Conservation (phyloP, 2,113 vertebrate genomes). For the Amblyopsis rosae region DNA sequence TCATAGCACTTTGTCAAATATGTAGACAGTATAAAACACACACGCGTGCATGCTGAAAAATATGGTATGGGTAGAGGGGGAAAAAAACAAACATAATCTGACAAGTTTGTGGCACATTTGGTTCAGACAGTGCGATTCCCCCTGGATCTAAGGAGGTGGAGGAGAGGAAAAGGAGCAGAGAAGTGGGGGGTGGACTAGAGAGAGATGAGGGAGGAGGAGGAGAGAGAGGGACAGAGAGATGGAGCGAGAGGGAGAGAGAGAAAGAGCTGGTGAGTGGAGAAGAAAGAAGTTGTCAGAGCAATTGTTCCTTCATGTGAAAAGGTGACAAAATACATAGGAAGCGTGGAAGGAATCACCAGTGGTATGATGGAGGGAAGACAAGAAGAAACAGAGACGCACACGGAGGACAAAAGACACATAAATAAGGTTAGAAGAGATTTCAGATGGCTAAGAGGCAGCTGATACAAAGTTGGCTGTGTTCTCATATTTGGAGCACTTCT, state of each 20-base stretch:
- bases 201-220: conserved; percentile 1
- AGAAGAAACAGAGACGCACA: conserved; percentile 21
- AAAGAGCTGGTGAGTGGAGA: conserved; percentile 28
- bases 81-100: conserved; percentile 66
- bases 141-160: conserved; percentile 45
- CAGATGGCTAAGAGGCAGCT: conserved; percentile 16
- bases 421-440: conserved; percentile 28
- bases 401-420: conserved; percentile 6
- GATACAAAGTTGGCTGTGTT: conserved; percentile 15
- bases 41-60: conserved; percentile 15
- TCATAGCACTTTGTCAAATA: conserved; percentile 60
- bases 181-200: conserved; percentile 1
- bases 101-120: conserved; percentile 72
- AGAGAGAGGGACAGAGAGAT: conserved; percentile 39
- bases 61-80: conserved; percentile 6
- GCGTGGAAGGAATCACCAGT: conserved; percentile 59
- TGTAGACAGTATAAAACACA: conserved; percentile 55
- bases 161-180: conserved; percentile 10
- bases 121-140: conserved; percentile 68
- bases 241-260: conserved; percentile 35
- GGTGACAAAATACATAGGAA: conserved; percentile 64
- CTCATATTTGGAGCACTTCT: conserved; percentile 8
- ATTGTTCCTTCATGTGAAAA: conserved; percentile 77
- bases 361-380: conserved; percentile 18
- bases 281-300: conserved; percentile 57